Evolutionary conservation across 2,113 vertebrate genomes (phyloP), one percentile per base, ranked within the genome.

Genomic region (Urocynchramus pylzowi): DNA sequence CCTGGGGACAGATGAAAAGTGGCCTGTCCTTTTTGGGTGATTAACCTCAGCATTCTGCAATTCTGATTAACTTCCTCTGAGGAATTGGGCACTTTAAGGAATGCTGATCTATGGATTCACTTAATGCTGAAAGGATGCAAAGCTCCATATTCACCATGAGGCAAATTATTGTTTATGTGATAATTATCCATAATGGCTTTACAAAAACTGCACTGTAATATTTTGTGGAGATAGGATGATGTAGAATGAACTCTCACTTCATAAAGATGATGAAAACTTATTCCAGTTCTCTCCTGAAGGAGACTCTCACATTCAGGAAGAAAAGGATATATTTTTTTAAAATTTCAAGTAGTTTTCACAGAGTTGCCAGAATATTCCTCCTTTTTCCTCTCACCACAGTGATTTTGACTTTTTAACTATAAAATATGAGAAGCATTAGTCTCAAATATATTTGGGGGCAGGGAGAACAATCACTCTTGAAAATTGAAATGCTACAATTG

Each of bases 41-140:
- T 2, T 41, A 56, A 16, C 24, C 39, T 30, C 1, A 2, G 50
- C 19, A 1, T 23, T 2, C 26, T 47, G 75, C 7, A 9, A 1
- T 67, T 61, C 7, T 59, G 49, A 13, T 76, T 7, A 30, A 45
- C 20, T 59, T 57, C 53, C 21, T 2, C 16, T n/a, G 59, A 63
- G 63, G 53, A 77, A 31, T 0, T 16, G 56, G 61, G 6, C 3
- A 0, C 56, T 35, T 2, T 0, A 7, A 11, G 78, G 20, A 56
- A 22, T 6, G 10, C 16, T 56, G 54, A 13, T 54, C 49, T 61
- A 7, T 7, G 63, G 39, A 16, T 31, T 74, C 30, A 1, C 11
- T 1, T 9, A 6, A 11, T 28, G 54, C 52, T 49, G 70, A 23
- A 37, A 61, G 42, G 65, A n/a, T 41, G 35, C 3, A 9, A 54